phyloP scores from a whole-genome alignment of 1,140 invertebrate genomes.

The Brachionus rotundiformis region DNA sequence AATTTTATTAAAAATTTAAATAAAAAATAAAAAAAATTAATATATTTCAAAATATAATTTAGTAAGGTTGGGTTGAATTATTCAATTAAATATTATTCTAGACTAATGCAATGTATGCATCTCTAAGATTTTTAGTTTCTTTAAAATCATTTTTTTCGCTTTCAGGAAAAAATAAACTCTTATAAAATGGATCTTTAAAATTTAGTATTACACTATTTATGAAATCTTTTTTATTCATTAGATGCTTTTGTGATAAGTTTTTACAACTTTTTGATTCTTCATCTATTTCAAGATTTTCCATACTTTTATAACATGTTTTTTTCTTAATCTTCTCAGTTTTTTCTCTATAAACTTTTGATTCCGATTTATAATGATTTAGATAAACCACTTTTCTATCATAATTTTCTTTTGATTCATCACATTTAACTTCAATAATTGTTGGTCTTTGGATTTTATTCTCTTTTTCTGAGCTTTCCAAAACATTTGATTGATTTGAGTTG shows the following conservation, averaged over 20 bases:
- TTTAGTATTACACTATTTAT: background rate
- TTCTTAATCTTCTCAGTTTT: background rate
- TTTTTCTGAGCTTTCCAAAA: background rate
- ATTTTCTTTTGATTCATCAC: background rate
- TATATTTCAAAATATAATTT: too few species aligned
- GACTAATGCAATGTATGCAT: background rate
- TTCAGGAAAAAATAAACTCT: background rate
- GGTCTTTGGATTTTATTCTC: background rate
- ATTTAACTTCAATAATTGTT: background rate
- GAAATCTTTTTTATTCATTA: conserved; percentile 1
- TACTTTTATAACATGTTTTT: background rate
- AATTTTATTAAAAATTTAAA: too few species aligned
- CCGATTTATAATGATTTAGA: background rate
- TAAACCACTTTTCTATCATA: conserved; percentile 12
- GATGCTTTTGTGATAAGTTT: background rate
- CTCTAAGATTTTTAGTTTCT: background rate
- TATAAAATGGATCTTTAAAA: conserved; percentile 19
- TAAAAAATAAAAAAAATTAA: background rate
- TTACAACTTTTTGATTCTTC: background rate
- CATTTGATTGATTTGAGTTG: too few species aligned
- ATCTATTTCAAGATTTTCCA: background rate
- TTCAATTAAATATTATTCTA: too few species aligned
- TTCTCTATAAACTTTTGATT: background rate
- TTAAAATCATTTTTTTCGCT: background rate
- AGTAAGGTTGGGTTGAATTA: too few species aligned